phyloP scores from a whole-genome alignment of 2,888 invertebrate genomes.

The Tenthredo scrophulariae region DNA sequence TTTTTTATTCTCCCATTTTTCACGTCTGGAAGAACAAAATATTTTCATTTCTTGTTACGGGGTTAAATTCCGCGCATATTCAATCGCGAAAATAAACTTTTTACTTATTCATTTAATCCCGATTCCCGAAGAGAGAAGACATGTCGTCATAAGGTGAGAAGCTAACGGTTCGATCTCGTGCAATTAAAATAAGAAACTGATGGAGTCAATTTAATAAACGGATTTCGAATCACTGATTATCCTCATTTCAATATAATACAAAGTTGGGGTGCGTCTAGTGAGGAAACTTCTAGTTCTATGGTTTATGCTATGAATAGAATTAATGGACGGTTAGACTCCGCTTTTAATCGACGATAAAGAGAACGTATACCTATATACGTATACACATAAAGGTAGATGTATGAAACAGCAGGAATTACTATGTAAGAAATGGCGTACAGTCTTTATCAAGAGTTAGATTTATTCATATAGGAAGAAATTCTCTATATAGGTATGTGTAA shows the following conservation, averaged over 20 bases:
- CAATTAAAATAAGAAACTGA: background rate
- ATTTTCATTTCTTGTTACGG: background rate
- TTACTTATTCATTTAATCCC: background rate
- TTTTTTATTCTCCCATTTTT: background rate
- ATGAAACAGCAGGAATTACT: constrained; percentile 59
- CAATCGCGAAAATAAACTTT: background rate
- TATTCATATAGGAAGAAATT: background rate
- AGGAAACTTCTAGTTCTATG: background rate
- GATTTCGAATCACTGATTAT: background rate
- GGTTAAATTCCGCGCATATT: background rate
- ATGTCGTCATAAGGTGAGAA: background rate
- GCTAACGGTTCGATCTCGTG: constrained; percentile 25
- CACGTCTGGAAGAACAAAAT: background rate
- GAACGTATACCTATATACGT: background rate
- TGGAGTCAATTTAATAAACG: background rate
- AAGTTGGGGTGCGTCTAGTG: background rate
- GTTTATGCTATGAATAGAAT: constrained; percentile 65
- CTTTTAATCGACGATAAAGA: constrained; percentile 60
- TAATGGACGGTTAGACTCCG: constrained; percentile 62
- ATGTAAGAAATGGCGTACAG: constrained; percentile 36
- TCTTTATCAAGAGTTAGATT: constrained; percentile 10
- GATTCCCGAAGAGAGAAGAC: background rate
- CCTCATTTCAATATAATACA: background rate
- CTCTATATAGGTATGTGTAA: background rate
- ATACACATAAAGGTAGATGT: background rate